Conservation (phyloP, 2,888 invertebrate species). For the Patella ulyssiponensis region DNA sequence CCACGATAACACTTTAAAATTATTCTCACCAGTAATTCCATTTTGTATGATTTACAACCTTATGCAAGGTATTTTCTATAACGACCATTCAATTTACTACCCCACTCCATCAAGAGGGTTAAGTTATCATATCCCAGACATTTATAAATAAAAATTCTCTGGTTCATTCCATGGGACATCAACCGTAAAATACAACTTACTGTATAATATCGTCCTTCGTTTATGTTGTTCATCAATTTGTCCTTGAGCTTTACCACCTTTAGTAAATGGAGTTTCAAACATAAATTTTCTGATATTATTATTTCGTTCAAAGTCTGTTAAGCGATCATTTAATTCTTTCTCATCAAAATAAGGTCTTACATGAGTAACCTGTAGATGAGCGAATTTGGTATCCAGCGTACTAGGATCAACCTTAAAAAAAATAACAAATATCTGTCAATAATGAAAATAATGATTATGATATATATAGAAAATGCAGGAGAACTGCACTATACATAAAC, state of each 20-base stretch:
- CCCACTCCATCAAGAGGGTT: no score
- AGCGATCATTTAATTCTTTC: conserved; percentile 80
- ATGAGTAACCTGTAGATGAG: conserved; percentile 95
- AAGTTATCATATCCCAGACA: no score
- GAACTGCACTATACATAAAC: no score
- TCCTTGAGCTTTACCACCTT: conserved; percentile 82
- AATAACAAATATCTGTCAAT: neutral
- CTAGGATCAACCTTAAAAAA: conserved; percentile 78
- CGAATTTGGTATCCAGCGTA: conserved; percentile 86
- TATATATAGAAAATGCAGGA: neutral
- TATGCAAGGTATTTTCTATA: no score
- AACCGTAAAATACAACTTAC: conserved; percentile 74
- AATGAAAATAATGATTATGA: neutral
- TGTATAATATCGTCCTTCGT: conserved; percentile 89
- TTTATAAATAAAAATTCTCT: no score
- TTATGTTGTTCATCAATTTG: conserved; percentile 88
- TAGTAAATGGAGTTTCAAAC: conserved; percentile 95
- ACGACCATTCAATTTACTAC: no score
- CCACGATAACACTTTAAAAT: no score
- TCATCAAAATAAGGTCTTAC: conserved; percentile 88
- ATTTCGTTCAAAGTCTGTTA: conserved; percentile 90
- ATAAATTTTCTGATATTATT: conserved; percentile 91
- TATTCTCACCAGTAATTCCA: no score
- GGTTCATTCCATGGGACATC: neutral
- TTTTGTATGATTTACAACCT: no score